Conservation (phyloP, 1,140 invertebrate species). For the Tetraneura akinire region DNA sequence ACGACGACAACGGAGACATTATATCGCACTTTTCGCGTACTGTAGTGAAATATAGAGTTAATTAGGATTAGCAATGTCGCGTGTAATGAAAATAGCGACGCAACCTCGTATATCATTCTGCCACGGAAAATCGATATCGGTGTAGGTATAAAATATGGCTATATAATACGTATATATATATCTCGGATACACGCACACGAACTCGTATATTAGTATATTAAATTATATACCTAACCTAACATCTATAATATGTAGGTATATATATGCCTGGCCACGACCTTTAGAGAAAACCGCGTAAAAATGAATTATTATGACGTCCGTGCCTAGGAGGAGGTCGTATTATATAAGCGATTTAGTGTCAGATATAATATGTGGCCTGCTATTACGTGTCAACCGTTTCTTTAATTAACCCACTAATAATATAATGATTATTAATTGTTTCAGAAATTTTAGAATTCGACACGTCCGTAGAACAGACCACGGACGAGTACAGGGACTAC, state of each 20-base stretch:
- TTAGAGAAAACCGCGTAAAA: background rate
- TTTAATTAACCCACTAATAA: too few relatives aligned
- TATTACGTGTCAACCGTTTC: too few relatives aligned
- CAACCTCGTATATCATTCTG: conserved; percentile 41
- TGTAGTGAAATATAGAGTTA: conserved; percentile 37
- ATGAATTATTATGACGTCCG: background rate
- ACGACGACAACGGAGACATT: background rate
- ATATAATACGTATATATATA: background rate
- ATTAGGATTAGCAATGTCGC: conserved; percentile 49
- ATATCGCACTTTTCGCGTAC: background rate
- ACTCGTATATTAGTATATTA: background rate
- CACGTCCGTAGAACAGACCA: background rate
- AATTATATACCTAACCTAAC: too few relatives aligned
- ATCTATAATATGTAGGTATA: background rate
- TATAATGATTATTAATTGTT: background rate
- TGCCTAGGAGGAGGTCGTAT: background rate
- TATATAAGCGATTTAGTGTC: too few relatives aligned
- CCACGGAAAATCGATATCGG: conserved; percentile 8
- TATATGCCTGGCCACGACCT: conserved; percentile 1
- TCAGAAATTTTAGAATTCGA: conserved; percentile 40
- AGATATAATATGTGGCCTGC: too few relatives aligned
- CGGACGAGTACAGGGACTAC: background rate
- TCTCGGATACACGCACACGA: background rate
- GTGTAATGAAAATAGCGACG: conserved; percentile 35
- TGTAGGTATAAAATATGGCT: background rate